phyloP scores from a whole-genome alignment of 2,888 invertebrate species.

The Melinopterus prodromus region DNA sequence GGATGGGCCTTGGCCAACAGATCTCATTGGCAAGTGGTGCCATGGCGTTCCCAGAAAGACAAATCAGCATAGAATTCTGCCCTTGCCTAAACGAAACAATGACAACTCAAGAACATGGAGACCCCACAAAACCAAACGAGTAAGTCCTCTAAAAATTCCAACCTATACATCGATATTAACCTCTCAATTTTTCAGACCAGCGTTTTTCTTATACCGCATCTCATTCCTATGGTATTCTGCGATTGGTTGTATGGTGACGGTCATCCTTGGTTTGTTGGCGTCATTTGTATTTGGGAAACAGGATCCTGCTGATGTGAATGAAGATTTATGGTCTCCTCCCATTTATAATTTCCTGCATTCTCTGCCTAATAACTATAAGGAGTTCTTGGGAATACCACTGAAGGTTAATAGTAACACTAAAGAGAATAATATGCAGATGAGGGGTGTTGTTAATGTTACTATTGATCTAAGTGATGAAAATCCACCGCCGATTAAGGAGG shows the following conservation, averaged over 20 bases:
- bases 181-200: constrained; percentile 34
- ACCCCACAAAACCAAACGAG: constrained; percentile 16
- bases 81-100: constrained; percentile 42
- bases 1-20: constrained; percentile 76
- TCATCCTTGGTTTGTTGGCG: constrained; percentile 75
- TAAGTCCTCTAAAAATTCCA: constrained; percentile 26
- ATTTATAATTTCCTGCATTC: constrained; percentile 65
- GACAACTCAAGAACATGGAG: not conserved
- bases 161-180: constrained; percentile 35
- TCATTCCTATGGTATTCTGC: constrained; percentile 93
- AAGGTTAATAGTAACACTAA: constrained; percentile 42
- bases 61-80: constrained; percentile 66
- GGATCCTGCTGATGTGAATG: constrained; percentile 69
- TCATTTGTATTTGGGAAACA: constrained; percentile 74
- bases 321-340: constrained; percentile 74
- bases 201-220: constrained; percentile 70
- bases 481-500: constrained; percentile 15
- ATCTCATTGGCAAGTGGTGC: constrained; percentile 63
- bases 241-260: constrained; percentile 77
- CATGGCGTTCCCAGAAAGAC: constrained; percentile 59
- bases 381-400: constrained; percentile 51
- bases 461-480: constrained; percentile 50
- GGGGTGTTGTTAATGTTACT: constrained; percentile 49
- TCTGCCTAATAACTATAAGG: constrained; percentile 63
- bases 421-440: constrained; percentile 38